Evolutionary conservation across 2,888 invertebrate genomes (phyloP), one percentile per base, ranked within the genome.

Genomic region (Apamea monoglypha): DNA sequence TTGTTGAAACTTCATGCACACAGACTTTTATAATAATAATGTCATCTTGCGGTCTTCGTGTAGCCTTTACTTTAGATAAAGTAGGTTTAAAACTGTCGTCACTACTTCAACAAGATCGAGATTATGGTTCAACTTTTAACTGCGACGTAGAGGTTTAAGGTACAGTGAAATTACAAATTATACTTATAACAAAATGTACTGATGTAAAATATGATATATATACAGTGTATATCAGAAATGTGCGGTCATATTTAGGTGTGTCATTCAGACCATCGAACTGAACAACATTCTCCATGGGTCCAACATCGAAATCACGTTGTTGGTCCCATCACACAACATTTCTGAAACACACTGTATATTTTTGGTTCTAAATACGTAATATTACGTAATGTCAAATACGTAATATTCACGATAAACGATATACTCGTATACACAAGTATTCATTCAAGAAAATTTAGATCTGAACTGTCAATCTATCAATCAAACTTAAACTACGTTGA

Each of bases 1-100:
- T 91, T 92, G 92, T 93, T 94, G 83, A 88, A 77, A 87, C 74
- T 85, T 76, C 36, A 87, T 86, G 89, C 91, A 90, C 90, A 91
- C 90, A 88, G 85, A 81, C 64, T 77, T 70, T 72, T 66, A 56
- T 74, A 76, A 71, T 71, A 56, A 74, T 81, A 73, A 83, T 87
- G 85, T 89, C 91, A 89, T 87, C 81, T 84, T 82, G 84, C 83
- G 84, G 81, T 82, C 76, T 75, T 87, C 40, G 61, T 83, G 67
- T 86, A 84, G 78, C 67, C 59, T 78, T 71, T 76, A 64, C 14
- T 83, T 68, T 75, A 80, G 72, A 68, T 81, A 83, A 87, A 81
- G 47, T 84, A 84, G 81, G 61, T 69, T 77, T 76, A 82, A 80
- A 84, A 64, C 67, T 83, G 69, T 86, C 82, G 75, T 83, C 85